Base-by-base conservation (phyloP, 1,140 invertebrate genomes). In the Drosophila erecta region DNA sequence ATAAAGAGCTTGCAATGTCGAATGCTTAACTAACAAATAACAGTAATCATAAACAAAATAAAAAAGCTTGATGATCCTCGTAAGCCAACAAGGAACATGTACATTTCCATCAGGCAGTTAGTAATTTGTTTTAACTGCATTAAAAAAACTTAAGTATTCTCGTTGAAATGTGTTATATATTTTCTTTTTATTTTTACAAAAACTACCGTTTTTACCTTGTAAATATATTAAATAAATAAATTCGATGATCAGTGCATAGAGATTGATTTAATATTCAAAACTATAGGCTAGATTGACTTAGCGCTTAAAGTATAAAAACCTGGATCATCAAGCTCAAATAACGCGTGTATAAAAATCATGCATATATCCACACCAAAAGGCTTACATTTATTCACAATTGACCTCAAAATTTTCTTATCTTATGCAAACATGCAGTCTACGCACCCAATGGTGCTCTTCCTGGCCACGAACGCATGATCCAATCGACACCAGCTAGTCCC, bases 401-500 rank as follows among this genome's bases (percentile, higher is more conserved):
- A 30, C 2, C 15, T 49, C 35, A 6, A 58, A 40, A 38, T 35
- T 60, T 10, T 15, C 50, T 40, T 62, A 51, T 84, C 53, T 51
- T 70, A 59, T 84, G 49, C 56, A 54, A 40, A 61, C 55, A 44
- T 50, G 7, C 44, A 90, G 90, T 76, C 56, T 86, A 76, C 73
- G 94, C 95, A 91, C 94, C 93, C 76, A 95, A 94, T 91, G 95
- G 94, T 74, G 94, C 93, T 89, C 93, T 94, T 89, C 95, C 94
- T 92, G 94, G 93, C 75, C 93, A 94, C 83, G 93, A 93, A 47
- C 94, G 95, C 61, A 93, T 95, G 78, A 94, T 95, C 69, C 95
- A 96, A 91, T 97, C 96, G 71, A 93, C 97, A 69, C 96, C 96
- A 53, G 96, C 96, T 74, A 97, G 96, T 93, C 96, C 96, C 27